Evolutionary conservation across 2,888 invertebrate genomes (phyloP).

Genomic region (Sthenelais limicola): DNA sequence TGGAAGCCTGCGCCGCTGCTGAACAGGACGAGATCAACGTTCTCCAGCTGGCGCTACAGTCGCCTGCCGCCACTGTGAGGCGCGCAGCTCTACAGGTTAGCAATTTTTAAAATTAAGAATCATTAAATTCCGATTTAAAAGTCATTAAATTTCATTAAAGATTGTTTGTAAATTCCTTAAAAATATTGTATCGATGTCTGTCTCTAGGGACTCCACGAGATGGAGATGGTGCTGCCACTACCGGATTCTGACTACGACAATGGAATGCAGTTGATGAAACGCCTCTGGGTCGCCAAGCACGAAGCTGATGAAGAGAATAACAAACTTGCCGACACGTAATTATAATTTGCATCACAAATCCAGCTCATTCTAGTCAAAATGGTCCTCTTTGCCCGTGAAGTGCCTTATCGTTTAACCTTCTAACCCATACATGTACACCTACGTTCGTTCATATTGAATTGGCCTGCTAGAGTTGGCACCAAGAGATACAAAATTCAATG

Average conservation of each 20-base stretch:
- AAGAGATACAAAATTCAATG: no score
- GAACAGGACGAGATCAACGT: slow-evolving; percentile 82
- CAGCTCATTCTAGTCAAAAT: no score
- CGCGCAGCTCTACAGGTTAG: slow-evolving; percentile 81
- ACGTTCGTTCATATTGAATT: no score
- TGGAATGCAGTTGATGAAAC: slow-evolving; percentile 76
- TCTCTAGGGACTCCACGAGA: slow-evolving; percentile 77
- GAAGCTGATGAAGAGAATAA: slow-evolving; percentile 85
- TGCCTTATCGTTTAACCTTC: no score
- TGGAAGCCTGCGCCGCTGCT: slow-evolving; percentile 78
- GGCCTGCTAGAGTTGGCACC: no score
- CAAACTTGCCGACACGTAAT: slow-evolving; percentile 71
- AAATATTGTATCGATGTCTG: background rate
- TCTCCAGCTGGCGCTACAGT: slow-evolving; percentile 84
- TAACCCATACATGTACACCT: no score
- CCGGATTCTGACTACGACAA: slow-evolving; percentile 71
- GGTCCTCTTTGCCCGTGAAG: no score
- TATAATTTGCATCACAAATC: background rate
- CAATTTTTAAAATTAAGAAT: no score
- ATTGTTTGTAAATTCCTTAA: background rate
- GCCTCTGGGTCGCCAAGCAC: slow-evolving; percentile 88
- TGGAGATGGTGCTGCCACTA: slow-evolving; percentile 78
- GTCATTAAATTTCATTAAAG: background rate
- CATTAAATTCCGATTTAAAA: no score
- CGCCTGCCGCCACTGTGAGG: slow-evolving; percentile 80